Evolutionary conservation across 2,888 invertebrate species (phyloP).

Genomic region (Limulus polyphemus): DNA sequence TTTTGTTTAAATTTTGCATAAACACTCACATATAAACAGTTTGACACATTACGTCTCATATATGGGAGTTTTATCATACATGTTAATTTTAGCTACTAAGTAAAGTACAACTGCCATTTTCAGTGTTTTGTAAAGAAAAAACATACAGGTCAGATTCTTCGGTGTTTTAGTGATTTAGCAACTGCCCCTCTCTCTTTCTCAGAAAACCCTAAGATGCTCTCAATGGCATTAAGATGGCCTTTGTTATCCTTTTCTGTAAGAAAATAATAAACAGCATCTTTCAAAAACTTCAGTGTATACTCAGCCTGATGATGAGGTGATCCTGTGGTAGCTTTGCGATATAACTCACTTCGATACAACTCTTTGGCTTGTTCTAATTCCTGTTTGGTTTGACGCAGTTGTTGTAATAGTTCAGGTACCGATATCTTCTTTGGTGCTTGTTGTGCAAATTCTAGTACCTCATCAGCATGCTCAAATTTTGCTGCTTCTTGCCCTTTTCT

Average conservation of each 20-base stretch:
- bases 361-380: conserved; percentile 72
- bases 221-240: conserved; percentile 74
- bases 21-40: too few relatives aligned
- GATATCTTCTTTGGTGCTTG: conserved; percentile 33
- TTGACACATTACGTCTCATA: too few relatives aligned
- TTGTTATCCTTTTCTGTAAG: conserved; percentile 78
- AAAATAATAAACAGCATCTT: conserved; percentile 85
- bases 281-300: conserved; percentile 78
- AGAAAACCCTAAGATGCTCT: conserved; percentile 76
- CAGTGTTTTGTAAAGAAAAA: too few relatives aligned
- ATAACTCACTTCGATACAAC: conserved; percentile 23
- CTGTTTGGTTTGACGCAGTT: conserved; percentile 68
- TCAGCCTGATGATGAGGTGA: conserved; percentile 54
- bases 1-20: too few relatives aligned
- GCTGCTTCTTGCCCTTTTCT: conserved; percentile 69
- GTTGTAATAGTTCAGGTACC: conserved; percentile 65
- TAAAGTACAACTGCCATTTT: too few relatives aligned
- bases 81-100: too few relatives aligned
- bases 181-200: conserved; percentile 66
- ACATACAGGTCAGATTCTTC: too few relatives aligned
- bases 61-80: too few relatives aligned
- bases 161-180: conserved; percentile 35
- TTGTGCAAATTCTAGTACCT: conserved; percentile 41
- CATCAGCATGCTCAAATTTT: conserved; percentile 53
- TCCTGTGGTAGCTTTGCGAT: conserved; percentile 25